Percentiles rank a stretch among this genome's conserved stretches.
These are phyloP conservation scores for Seriola rivoliana DNA, from an alignment of 2,113 vertebrate genomes.

Conservation along the genomic window DNA sequence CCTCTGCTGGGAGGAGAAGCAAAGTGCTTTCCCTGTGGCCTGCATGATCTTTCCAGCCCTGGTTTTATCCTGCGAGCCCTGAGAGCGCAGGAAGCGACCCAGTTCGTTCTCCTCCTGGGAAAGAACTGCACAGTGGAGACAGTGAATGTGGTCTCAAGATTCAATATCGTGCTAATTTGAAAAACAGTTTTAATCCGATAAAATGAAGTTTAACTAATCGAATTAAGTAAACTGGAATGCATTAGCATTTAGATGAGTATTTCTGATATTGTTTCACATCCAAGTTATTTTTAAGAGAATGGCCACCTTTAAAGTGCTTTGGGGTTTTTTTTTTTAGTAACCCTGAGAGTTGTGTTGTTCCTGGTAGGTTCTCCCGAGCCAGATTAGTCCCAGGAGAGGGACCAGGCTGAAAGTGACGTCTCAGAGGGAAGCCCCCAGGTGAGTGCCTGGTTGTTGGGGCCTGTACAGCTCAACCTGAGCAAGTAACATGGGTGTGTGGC, in stretches of 20 bases:
- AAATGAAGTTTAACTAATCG: background rate
- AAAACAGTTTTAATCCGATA: background rate
- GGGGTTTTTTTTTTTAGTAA: background rate
- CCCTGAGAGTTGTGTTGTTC: background rate
- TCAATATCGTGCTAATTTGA: background rate
- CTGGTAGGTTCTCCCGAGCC: background rate
- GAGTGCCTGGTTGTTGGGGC: no score
- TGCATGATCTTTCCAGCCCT: constrained; percentile 99
- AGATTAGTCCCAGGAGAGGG: background rate
- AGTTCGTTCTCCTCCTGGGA: constrained; percentile 98
- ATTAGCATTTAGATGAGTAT: no score
- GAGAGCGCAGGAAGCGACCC: constrained; percentile 95
- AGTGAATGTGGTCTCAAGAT: background rate
- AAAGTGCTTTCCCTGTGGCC: constrained; percentile 96
- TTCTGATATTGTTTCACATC: no score
- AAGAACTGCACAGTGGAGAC: constrained; percentile 84
- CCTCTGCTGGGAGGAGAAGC: constrained; percentile 99
- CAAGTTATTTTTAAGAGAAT: no score
- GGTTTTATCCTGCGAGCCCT: constrained; percentile 96
- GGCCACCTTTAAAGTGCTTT: no score
- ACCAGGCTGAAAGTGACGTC: background rate
- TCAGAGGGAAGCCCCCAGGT: background rate
- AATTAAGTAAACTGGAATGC: no score
- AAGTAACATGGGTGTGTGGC: no score
- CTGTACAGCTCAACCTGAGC: no score